Evolutionary conservation across 1,140 invertebrate species (phyloP).

Genomic region (Frieseomelitta varia): DNA sequence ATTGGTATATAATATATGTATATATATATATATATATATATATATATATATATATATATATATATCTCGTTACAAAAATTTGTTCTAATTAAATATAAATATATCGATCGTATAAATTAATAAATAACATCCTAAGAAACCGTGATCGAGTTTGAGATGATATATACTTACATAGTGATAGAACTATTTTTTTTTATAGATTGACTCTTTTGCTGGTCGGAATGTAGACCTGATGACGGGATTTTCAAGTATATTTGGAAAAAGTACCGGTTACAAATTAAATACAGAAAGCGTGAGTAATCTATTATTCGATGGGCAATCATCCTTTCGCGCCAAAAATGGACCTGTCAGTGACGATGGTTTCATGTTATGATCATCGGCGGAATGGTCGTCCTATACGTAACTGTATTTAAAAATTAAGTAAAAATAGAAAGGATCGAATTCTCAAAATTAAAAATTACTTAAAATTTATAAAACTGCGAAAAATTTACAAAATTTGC

Average conservation of each 20-base stretch:
- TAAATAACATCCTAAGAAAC: background rate
- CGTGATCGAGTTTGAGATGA: background rate
- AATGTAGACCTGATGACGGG: background rate
- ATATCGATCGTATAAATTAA: constrained; percentile 17
- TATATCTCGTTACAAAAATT: constrained; percentile 3
- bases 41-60: too few species aligned
- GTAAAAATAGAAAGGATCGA: background rate
- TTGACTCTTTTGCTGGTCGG: background rate
- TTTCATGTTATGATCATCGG: background rate
- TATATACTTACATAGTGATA: background rate
- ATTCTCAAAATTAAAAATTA: background rate
- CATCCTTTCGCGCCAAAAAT: constrained; percentile 56
- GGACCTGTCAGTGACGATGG: background rate
- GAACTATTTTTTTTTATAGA: background rate
- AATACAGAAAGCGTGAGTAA: constrained; percentile 43
- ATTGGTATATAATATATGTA: constrained; percentile 1
- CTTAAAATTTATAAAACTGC: background rate
- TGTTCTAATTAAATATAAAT: constrained; percentile 15
- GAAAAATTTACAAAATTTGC: background rate
- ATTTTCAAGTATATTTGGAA: background rate
- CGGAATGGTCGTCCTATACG: background rate
- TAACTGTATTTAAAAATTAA: background rate
- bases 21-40: too few species aligned
- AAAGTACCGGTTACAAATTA: background rate
- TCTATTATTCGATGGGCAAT: constrained; percentile 19